phyloP scores from a whole-genome alignment of 2,888 invertebrate genomes.

The Diarsia brunnea region DNA sequence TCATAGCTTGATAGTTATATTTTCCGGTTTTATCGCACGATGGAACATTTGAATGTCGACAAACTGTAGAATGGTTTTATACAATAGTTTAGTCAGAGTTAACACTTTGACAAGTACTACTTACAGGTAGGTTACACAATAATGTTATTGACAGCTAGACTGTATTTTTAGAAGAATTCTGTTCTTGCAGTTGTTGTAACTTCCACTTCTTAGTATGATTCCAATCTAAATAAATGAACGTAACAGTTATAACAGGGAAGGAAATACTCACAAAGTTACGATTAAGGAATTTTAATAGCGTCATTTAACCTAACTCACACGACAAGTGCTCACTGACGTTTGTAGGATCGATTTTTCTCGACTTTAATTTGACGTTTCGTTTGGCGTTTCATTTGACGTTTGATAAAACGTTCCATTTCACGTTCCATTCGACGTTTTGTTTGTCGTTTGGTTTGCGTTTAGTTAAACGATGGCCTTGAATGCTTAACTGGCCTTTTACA shows the following conservation, averaged over 20 bases:
- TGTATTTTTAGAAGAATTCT: slow-evolving; percentile 43
- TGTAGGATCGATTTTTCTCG: slow-evolving; percentile 19
- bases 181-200: slow-evolving; percentile 78
- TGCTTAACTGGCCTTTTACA: background rate
- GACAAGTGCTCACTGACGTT: slow-evolving; percentile 41
- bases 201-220: slow-evolving; percentile 94
- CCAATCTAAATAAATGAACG: slow-evolving; percentile 93
- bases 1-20: background rate
- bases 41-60: background rate
- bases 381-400: slow-evolving; percentile 8
- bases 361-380: slow-evolving; percentile 6
- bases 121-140: slow-evolving; percentile 39
- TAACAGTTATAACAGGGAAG: slow-evolving; percentile 91
- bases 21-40: background rate
- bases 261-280: slow-evolving; percentile 93
- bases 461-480: background rate
- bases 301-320: slow-evolving; percentile 83
- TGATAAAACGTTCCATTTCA: background rate
- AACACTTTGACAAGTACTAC: slow-evolving; percentile 6
- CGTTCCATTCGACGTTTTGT: background rate
- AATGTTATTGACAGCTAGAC: slow-evolving; percentile 25
- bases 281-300: slow-evolving; percentile 87
- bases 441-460: slow-evolving; percentile 5
- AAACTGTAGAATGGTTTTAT: slow-evolving; percentile 16
- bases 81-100: background rate